Conservation (phyloP, 2,888 invertebrate genomes). For the Cerastoderma edule region DNA sequence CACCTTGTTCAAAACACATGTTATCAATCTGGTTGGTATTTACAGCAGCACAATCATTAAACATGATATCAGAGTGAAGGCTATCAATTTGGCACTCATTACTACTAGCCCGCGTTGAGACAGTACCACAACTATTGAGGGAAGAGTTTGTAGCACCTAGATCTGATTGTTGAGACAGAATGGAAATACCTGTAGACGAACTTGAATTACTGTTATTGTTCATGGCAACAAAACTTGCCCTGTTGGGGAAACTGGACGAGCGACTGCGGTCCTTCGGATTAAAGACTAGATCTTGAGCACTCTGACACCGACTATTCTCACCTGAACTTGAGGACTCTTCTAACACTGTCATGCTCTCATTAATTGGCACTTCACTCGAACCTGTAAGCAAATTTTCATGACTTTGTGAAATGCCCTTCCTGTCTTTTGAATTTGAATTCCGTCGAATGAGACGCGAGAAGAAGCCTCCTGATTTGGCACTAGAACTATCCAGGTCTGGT, state of each 20-base stretch:
- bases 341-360: conserved; percentile 47
- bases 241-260: conserved; percentile 79
- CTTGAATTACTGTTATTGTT: conserved; percentile 59
- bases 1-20: too few species aligned
- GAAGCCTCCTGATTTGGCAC: conserved; percentile 69
- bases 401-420: conserved; percentile 73
- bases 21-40: too few species aligned
- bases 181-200: conserved; percentile 60
- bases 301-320: conserved; percentile 59
- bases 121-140: conserved; percentile 55
- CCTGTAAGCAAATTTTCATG: conserved; percentile 73
- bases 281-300: conserved; percentile 68
- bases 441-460: conserved; percentile 75
- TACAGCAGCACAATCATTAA: conserved; percentile 25
- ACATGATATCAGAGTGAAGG: neutral
- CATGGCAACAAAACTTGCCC: conserved; percentile 67
- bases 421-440: conserved; percentile 72
- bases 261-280: conserved; percentile 64
- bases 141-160: conserved; percentile 59
- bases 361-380: conserved; percentile 62
- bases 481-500: conserved; percentile 33
- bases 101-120: conserved; percentile 56
- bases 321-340: conserved; percentile 58
- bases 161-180: conserved; percentile 60
- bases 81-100: conserved; percentile 53